phyloP scores from a whole-genome alignment of 2,113 vertebrate genomes.

The Pterophyllum scalare region DNA sequence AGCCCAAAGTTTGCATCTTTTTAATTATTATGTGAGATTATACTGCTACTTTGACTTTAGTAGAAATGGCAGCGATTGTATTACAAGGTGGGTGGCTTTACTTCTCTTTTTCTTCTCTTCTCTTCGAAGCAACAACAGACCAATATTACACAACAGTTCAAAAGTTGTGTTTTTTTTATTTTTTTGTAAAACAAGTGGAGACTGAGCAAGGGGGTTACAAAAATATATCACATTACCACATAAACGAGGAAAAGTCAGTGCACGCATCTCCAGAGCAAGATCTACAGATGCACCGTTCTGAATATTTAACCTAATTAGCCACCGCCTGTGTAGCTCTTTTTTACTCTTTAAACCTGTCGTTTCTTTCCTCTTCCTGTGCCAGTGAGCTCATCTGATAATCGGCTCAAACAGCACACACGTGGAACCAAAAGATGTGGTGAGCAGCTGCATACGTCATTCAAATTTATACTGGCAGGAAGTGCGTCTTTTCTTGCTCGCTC shows the following conservation, averaged over 20 bases:
- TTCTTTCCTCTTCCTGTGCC: conserved; percentile 47
- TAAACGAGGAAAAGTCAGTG: not conserved
- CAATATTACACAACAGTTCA: not conserved
- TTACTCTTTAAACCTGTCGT: conserved; percentile 6
- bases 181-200: not conserved
- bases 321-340: not conserved
- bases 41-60: conserved; percentile 3
- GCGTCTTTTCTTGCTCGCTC: not conserved
- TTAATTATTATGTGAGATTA: not conserved
- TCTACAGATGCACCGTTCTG: not conserved
- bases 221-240: not conserved
- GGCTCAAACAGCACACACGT: conserved; percentile 24
- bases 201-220: not conserved
- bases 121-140: not conserved
- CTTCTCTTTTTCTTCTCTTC: no score
- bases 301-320: conserved; percentile 5
- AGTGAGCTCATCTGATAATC: conserved; percentile 33
- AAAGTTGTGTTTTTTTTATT: not conserved
- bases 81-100: not conserved
- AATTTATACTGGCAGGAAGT: conserved; percentile 65
- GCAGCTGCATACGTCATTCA: conserved; percentile 39
- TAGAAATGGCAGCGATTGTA: not conserved
- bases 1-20: not conserved
- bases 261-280: not conserved
- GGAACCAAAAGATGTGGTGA: conserved; percentile 50